Base-by-base conservation (phyloP, 2,888 invertebrate genomes). In the Julus scandinavius region DNA sequence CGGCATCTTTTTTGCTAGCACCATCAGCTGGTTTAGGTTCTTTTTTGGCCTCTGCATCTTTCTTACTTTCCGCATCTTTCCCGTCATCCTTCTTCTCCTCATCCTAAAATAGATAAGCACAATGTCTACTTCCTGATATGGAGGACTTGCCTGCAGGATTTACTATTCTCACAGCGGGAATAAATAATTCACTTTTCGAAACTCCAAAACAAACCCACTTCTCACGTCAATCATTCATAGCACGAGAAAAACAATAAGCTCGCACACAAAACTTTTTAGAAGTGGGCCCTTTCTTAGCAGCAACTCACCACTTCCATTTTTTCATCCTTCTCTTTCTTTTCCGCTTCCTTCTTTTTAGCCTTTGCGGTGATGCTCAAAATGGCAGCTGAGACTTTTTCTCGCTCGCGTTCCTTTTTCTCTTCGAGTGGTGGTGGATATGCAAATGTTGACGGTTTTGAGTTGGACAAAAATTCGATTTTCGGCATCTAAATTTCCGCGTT, bases 331-430 rank as follows among this genome's bases (percentile, higher is more conserved):
- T 92, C 92, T 90, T 92, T 92, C 93, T 91, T 94, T 89, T 96
- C 96, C 85, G 95, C 95, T 92, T 97, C 97, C 90, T 98, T 95
- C 91, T 96, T 95, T 91, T 96, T 95, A 89, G 96, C 97, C 90
- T 98, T 95, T 0, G 98, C 98, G 0, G 99, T 99, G 91, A 99
- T 99, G 91, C 98, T 98, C 86, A 99, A 94, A 1, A 99, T 97
- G 1, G 99, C 99, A 6, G 99, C 99, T 89, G 98, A 98, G 2
- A 99, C 98, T 91, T 99, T 97, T 92, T 99, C 99, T 58, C 97
- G 95, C 92, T 98, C 98, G 92, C 99, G 98, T 72, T 98, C 97
- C 93, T 99, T 99, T 94, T 99, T 99, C 92, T 99, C 99, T 93
- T 99, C 99, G 88, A 99, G 93, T 0, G 98, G 96, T 11, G 99